Evolutionary conservation across 2,113 vertebrate genomes (phyloP).

Genomic region (Neodontobutis hainanensis): DNA sequence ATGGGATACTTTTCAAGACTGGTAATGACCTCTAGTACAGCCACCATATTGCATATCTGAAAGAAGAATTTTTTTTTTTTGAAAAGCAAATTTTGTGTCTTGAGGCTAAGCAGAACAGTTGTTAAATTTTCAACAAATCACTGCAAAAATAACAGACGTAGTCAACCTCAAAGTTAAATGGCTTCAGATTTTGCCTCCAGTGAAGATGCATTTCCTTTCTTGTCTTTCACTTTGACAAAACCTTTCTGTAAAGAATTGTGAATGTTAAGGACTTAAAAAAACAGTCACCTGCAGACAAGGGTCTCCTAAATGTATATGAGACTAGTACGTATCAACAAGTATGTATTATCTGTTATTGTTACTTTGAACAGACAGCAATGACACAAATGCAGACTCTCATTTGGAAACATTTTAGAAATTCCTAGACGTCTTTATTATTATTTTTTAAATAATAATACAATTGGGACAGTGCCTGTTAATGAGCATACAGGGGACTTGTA

Average conservation of each 20-base stretch:
- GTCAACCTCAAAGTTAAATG: not conserved
- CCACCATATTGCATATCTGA: slow-evolving; percentile 98
- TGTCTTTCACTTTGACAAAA: not conserved
- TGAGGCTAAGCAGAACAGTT: not conserved
- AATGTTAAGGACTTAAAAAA: too few relatives aligned
- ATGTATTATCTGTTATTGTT: too few relatives aligned
- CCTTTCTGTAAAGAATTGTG: not conserved
- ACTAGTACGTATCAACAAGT: too few relatives aligned
- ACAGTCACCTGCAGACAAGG: too few relatives aligned
- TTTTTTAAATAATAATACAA: too few relatives aligned
- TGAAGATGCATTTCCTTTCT: not conserved
- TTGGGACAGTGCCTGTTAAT: too few relatives aligned
- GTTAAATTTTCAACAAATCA: not conserved
- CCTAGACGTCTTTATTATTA: too few relatives aligned
- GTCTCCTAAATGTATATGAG: too few relatives aligned
- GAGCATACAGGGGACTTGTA: too few relatives aligned
- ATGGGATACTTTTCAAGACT: slow-evolving; percentile 97
- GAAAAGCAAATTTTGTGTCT: not conserved
- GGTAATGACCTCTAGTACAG: slow-evolving; percentile 96
- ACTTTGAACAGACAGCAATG: too few relatives aligned
- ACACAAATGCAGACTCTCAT: too few relatives aligned
- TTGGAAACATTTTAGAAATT: too few relatives aligned
- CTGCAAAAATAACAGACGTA: not conserved
- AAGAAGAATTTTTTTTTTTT: slow-evolving; percentile 5
- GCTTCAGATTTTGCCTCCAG: not conserved